Evolutionary conservation across 2,888 invertebrate genomes (phyloP).

Genomic region (Andricus quercusramuli): DNA sequence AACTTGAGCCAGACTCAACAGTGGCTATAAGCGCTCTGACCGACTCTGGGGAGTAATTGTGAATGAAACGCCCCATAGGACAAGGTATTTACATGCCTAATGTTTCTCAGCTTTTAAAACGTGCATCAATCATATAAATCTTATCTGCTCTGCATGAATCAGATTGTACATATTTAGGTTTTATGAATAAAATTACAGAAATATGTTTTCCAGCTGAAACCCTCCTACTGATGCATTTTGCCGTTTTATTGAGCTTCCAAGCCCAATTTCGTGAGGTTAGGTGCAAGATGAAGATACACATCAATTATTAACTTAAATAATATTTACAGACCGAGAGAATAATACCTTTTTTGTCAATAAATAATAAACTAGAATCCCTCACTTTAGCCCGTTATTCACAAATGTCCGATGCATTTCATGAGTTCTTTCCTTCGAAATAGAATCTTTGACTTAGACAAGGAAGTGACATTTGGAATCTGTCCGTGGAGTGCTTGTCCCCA

Average conservation of each 20-base stretch:
- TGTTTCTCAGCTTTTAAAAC: constrained; percentile 19
- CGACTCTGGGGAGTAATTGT: constrained; percentile 33
- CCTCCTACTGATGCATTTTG: too few species aligned
- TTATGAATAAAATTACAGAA: constrained; percentile 19
- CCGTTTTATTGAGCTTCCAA: too few species aligned
- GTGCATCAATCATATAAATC: not conserved
- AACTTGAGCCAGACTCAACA: constrained; percentile 30
- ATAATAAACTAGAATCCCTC: too few species aligned
- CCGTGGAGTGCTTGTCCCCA: not conserved
- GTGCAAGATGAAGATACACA: too few species aligned
- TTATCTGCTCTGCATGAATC: constrained; percentile 16
- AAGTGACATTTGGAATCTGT: not conserved
- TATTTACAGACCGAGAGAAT: too few species aligned
- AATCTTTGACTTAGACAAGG: not conserved
- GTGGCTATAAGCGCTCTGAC: constrained; percentile 9
- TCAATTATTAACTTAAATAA: too few species aligned
- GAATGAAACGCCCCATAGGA: constrained; percentile 30
- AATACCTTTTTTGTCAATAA: too few species aligned
- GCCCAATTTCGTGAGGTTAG: too few species aligned
- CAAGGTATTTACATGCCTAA: constrained; percentile 3
- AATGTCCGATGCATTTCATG: not conserved
- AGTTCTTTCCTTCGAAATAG: not conserved
- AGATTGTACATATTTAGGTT: not conserved
- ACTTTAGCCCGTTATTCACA: too few species aligned
- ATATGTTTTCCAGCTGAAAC: not conserved